Percentiles rank a stretch among this genome's conserved stretches.
Evolutionary conservation across 2,888 invertebrate species (phyloP).

Genomic region (Lycaena phlaeas): DNA sequence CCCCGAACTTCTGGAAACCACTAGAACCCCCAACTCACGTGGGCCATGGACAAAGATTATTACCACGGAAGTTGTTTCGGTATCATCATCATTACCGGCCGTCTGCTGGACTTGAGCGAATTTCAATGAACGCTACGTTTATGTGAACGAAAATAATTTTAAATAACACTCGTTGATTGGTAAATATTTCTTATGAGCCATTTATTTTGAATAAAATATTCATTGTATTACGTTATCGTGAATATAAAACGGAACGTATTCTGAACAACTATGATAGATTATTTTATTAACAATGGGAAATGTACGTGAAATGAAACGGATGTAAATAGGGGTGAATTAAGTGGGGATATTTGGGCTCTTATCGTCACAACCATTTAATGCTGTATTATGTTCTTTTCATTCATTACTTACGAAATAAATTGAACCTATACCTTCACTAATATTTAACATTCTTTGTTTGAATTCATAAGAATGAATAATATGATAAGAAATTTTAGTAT

Average conservation of each 20-base stretch:
- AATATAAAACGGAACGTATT: constrained; percentile 22
- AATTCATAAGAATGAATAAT: too few relatives aligned
- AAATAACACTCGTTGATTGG: not conserved
- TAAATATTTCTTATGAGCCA: not conserved
- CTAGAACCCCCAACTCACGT: constrained; percentile 51
- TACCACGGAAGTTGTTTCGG: constrained; percentile 16
- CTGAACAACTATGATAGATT: not conserved
- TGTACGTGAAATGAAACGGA: constrained; percentile 5
- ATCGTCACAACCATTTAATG: too few relatives aligned
- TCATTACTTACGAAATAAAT: too few relatives aligned
- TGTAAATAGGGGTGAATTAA: constrained; percentile 7
- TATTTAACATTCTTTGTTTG: too few relatives aligned
- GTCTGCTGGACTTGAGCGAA: too few relatives aligned
- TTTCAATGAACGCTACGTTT: too few relatives aligned
- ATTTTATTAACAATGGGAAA: constrained; percentile 6
- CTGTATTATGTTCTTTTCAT: too few relatives aligned
- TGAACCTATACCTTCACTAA: too few relatives aligned
- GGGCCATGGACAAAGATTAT: constrained; percentile 47
- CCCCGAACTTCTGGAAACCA: constrained; percentile 43
- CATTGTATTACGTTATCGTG: constrained; percentile 42
- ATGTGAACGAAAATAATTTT: not conserved
- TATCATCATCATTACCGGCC: not conserved
- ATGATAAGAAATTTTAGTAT: too few relatives aligned
- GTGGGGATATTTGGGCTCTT: too few relatives aligned
- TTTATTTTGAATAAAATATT: constrained; percentile 12